phyloP scores from a whole-genome alignment of 2,113 vertebrate species.

The Henicopernis longicauda region DNA sequence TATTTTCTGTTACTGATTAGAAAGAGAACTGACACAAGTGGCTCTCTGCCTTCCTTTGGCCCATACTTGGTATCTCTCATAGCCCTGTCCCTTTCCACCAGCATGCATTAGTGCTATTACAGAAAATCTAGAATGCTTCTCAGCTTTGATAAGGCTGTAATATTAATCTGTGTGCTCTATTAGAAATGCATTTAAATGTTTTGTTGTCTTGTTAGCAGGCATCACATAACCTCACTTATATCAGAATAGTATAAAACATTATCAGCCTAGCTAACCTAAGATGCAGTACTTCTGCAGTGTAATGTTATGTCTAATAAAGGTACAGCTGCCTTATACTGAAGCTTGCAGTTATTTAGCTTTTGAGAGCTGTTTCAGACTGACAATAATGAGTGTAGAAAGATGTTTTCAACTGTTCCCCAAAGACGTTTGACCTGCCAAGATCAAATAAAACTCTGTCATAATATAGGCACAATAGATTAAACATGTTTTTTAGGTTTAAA shows the following conservation, averaged over 20 bases:
- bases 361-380: constrained; percentile 47
- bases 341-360: constrained; percentile 33
- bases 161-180: neutral
- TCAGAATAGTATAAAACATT: constrained; percentile 40
- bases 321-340: constrained; percentile 29
- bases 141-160: neutral
- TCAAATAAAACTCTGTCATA: constrained; percentile 68
- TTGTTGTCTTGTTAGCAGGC: neutral
- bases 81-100: neutral
- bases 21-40: neutral
- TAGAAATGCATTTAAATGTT: neutral
- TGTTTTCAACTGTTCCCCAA: constrained; percentile 64
- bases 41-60: neutral
- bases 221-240: constrained; percentile 13
- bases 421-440: constrained; percentile 45
- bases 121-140: neutral
- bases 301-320: neutral
- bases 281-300: neutral
- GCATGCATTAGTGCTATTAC: neutral
- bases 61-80: neutral
- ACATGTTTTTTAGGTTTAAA: constrained; percentile 56
- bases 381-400: constrained; percentile 57
- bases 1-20: neutral
- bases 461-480: constrained; percentile 60
- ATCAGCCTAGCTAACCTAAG: constrained; percentile 51